Evolutionary conservation across 2,113 vertebrate species (phyloP).

Genomic region (Ictalurus punctatus): DNA sequence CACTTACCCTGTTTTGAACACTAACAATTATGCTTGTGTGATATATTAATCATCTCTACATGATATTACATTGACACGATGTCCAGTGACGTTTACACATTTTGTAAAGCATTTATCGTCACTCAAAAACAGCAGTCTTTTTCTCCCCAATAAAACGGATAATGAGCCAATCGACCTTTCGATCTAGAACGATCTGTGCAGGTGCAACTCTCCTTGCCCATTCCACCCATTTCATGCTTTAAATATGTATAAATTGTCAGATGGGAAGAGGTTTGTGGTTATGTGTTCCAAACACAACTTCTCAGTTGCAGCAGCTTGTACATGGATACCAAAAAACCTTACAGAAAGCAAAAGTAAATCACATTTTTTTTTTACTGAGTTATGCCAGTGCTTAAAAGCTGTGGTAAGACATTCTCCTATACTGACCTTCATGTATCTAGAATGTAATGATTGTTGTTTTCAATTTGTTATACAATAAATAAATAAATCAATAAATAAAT

Average conservation of each 20-base stretch:
- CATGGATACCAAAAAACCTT: background rate
- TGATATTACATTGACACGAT: background rate
- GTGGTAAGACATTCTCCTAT: background rate
- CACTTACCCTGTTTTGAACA: background rate
- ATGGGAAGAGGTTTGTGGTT: background rate
- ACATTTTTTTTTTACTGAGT: background rate
- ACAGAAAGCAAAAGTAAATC: background rate
- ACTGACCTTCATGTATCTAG: background rate
- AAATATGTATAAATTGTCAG: background rate
- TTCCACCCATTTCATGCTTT: background rate
- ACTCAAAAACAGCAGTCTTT: background rate
- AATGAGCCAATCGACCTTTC: background rate
- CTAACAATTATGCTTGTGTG: background rate
- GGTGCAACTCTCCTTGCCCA: background rate
- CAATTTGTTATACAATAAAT: background rate
- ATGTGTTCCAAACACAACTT: background rate
- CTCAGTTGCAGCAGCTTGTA: background rate
- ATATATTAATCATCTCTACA: background rate
- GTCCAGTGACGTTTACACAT: background rate
- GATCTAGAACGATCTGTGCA: background rate
- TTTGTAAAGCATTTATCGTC: background rate
- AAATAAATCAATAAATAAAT: too few relatives aligned
- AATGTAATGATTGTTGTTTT: background rate
- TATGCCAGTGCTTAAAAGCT: background rate
- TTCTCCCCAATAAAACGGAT: background rate